A percentile compares a stretch with the other conserved stretches of the same genome.
Conservation (phyloP, 2,888 invertebrate species). For the Incurvaria masculella region DNA sequence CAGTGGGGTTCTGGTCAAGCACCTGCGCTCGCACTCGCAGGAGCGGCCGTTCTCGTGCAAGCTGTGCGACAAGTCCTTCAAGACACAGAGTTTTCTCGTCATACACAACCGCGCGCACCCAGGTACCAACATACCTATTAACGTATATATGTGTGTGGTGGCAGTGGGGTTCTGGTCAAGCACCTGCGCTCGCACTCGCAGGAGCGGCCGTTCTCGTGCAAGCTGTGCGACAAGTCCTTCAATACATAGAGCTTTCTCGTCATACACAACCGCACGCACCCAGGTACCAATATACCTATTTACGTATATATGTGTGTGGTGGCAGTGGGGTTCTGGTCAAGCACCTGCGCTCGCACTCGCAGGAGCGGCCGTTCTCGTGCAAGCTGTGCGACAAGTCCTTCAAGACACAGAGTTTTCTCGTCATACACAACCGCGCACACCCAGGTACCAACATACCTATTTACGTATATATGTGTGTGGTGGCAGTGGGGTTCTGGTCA, state of each 20-base stretch:
- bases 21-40: too few relatives aligned
- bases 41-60: too few relatives aligned
- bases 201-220: conserved; percentile 43
- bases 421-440: conserved; percentile 13
- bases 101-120: too few relatives aligned
- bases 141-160: conserved; percentile 38
- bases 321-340: conserved; percentile 36
- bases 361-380: conserved; percentile 83
- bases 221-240: conserved; percentile 42
- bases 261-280: too few relatives aligned
- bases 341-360: conserved; percentile 65
- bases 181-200: conserved; percentile 47
- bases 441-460: conserved; percentile 5
- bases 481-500: too few relatives aligned
- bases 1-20: too few relatives aligned
- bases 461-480: too few relatives aligned
- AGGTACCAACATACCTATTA: too few relatives aligned
- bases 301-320: conserved; percentile 25
- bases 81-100: too few relatives aligned
- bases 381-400: conserved; percentile 79
- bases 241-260: too few relatives aligned
- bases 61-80: too few relatives aligned
- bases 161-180: conserved; percentile 43
- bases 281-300: too few relatives aligned
- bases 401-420: conserved; percentile 5